phyloP scores from a whole-genome alignment of 2,113 vertebrate genomes.

The Colinus virginianus region DNA sequence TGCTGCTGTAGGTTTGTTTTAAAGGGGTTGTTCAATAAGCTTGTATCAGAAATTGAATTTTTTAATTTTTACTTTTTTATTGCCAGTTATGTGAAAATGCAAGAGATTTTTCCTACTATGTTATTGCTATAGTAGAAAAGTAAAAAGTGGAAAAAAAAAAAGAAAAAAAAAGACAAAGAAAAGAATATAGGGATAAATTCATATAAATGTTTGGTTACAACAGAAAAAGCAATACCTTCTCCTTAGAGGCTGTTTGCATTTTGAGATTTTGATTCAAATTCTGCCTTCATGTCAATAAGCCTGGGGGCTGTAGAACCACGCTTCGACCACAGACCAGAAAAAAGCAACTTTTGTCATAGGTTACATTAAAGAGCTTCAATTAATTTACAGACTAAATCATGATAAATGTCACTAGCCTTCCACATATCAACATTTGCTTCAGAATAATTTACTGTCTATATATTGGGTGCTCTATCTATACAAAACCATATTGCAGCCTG shows the following conservation, averaged over 20 bases:
- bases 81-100: not conserved
- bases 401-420: not conserved
- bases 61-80: not conserved
- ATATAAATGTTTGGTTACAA: not conserved
- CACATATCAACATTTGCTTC: not conserved
- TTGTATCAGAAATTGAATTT: not conserved
- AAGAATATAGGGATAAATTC: not conserved
- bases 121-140: not conserved
- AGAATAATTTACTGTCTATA: constrained; percentile 26
- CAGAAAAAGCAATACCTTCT: not conserved
- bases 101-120: not conserved
- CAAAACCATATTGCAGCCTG: constrained; percentile 31
- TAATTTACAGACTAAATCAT: not conserved
- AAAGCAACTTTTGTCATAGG: not conserved
- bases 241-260: not conserved
- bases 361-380: not conserved
- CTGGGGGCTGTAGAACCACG: not conserved
- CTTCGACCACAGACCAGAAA: not conserved
- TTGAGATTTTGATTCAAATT: not conserved
- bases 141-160: not conserved
- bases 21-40: not conserved
- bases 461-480: constrained; percentile 12
- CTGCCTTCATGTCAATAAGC: not conserved
- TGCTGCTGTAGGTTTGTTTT: not conserved
- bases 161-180: not conserved